Evolutionary conservation across 2,113 vertebrate genomes (phyloP).

Genomic region (Channa maculata): DNA sequence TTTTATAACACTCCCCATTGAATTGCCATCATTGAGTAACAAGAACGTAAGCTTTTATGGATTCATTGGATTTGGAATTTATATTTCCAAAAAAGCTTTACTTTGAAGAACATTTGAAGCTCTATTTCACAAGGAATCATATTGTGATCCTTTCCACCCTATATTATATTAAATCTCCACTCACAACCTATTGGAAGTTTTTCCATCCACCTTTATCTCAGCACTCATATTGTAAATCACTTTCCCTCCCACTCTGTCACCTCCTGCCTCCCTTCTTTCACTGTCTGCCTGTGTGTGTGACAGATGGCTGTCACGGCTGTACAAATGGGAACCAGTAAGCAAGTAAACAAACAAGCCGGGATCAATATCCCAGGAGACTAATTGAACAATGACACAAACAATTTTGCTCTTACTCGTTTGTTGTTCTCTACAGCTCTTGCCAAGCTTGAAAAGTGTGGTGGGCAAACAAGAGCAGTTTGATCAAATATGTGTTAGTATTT

Average conservation of each 20-base stretch:
- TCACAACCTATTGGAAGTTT: conserved; percentile 45
- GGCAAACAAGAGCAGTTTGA: conserved; percentile 30
- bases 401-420: conserved; percentile 63
- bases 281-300: conserved; percentile 41
- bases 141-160: conserved; percentile 10
- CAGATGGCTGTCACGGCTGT: conserved; percentile 72
- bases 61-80: conserved; percentile 41
- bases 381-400: conserved; percentile 74
- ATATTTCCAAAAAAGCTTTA: conserved; percentile 37
- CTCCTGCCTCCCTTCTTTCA: conserved; percentile 41
- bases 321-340: conserved; percentile 58
- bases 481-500: conserved; percentile 28
- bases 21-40: conserved; percentile 47
- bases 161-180: conserved; percentile 37
- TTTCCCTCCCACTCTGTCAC: conserved; percentile 41
- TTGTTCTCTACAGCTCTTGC: conserved; percentile 18
- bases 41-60: conserved; percentile 35
- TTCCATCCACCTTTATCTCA: conserved; percentile 41
- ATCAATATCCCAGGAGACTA: conserved; percentile 73
- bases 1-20: conserved; percentile 63
- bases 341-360: conserved; percentile 73
- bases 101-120: conserved; percentile 44
- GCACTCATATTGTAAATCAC: conserved; percentile 25
- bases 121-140: conserved; percentile 17
- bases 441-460: conserved; percentile 37